Evolutionary conservation across 2,888 invertebrate species (phyloP).

Genomic region (Xylota segnis): DNA sequence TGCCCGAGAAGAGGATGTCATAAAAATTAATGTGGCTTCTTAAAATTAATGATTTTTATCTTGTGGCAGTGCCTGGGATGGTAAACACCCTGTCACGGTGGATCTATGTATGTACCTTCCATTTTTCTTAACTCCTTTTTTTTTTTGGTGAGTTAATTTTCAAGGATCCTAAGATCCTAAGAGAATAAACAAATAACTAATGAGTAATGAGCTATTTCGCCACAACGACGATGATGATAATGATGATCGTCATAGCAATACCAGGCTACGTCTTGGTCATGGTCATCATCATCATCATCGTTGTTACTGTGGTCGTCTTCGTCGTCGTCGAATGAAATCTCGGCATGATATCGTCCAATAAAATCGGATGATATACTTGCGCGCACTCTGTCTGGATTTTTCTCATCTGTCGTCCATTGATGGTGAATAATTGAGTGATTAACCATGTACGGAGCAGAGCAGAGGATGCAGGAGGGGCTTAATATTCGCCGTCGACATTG

Average conservation of each 20-base stretch:
- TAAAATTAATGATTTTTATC: conserved; percentile 77
- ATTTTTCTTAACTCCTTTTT: conserved; percentile 14
- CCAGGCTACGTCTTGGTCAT: conserved; percentile 46
- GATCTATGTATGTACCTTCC: conserved; percentile 66
- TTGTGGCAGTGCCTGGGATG: conserved; percentile 65
- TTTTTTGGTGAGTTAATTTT: conserved; percentile 43
- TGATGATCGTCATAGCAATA: conserved; percentile 49
- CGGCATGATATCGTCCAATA: conserved; percentile 74
- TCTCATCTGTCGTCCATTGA: conserved; percentile 76
- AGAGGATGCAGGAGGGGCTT: conserved; percentile 36
- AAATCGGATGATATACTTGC: conserved; percentile 72
- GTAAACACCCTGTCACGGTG: conserved; percentile 68
- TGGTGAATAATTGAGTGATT: conserved; percentile 76
- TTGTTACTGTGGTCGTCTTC: not conserved
- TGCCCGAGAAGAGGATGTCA: conserved; percentile 68
- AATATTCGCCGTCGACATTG: conserved; percentile 23
- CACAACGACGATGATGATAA: conserved; percentile 46
- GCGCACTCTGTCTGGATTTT: conserved; percentile 67
- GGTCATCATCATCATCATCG: conserved; percentile 13
- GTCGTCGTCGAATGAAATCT: conserved; percentile 64
- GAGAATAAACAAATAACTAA: conserved; percentile 75
- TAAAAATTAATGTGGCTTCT: conserved; percentile 77
- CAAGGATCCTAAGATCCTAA: conserved; percentile 62
- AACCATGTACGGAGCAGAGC: conserved; percentile 37
- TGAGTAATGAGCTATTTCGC: conserved; percentile 73